Conservation (phyloP, 2,888 invertebrate genomes). For the Cataglyphis livida region DNA sequence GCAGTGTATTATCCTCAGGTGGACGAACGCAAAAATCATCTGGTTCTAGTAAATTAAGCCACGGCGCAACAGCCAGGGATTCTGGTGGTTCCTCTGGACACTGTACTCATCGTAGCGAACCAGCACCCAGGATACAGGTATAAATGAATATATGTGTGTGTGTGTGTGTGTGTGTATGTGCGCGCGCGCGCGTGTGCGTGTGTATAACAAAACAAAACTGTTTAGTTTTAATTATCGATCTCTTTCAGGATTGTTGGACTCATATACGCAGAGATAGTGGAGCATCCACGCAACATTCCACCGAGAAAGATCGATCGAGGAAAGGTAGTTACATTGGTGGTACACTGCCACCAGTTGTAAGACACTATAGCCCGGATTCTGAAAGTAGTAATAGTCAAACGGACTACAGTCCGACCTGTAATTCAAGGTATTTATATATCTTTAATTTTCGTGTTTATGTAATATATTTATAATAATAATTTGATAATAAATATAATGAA, state of each 20-base stretch:
- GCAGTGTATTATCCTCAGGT: constrained; percentile 84
- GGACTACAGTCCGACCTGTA: constrained; percentile 84
- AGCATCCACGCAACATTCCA: constrained; percentile 91
- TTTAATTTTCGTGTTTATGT: neutral
- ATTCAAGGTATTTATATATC: constrained; percentile 79
- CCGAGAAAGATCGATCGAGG: constrained; percentile 83
- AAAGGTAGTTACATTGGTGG: constrained; percentile 81
- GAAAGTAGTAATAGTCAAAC: constrained; percentile 84
- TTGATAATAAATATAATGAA: neutral
- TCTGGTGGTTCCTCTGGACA: constrained; percentile 94
- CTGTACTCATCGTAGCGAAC: constrained; percentile 93
- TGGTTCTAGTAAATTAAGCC: constrained; percentile 84
- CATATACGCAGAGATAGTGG: constrained; percentile 90
- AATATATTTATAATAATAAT: neutral
- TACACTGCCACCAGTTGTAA: constrained; percentile 80
- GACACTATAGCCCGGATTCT: constrained; percentile 82
- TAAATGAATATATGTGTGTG: too few relatives aligned
- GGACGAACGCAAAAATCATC: constrained; percentile 87
- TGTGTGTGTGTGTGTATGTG: too few relatives aligned
- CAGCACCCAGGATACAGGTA: constrained; percentile 86
- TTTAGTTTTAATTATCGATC: constrained; percentile 11
- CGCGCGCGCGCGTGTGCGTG: too few relatives aligned
- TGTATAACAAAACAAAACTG: neutral
- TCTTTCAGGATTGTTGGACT: constrained; percentile 83
- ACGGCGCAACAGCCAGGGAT: constrained; percentile 87